Percentiles rank a stretch among this genome's conserved stretches.
phyloP scores from a whole-genome alignment of 1,140 invertebrate species.

The Anoplolepis gracilipes region DNA sequence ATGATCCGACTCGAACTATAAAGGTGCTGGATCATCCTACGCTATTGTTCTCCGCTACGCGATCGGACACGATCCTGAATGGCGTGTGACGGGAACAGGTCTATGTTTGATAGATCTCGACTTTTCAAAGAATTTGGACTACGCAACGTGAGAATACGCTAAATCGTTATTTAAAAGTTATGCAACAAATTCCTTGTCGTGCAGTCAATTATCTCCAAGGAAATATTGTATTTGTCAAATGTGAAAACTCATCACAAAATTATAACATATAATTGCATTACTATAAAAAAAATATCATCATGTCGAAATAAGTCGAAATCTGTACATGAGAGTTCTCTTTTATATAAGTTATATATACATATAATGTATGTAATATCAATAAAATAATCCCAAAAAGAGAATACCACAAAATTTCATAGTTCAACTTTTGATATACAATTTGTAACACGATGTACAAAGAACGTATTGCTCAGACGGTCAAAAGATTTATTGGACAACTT shows the following conservation, averaged over 20 bases:
- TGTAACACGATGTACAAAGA: slow-evolving; percentile 10
- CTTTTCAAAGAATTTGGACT: not conserved
- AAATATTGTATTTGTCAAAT: slow-evolving; percentile 2
- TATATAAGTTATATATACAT: not conserved
- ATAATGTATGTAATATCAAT: not conserved
- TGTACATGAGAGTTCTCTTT: not conserved
- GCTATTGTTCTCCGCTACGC: slow-evolving; percentile 75
- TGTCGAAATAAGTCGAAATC: not conserved
- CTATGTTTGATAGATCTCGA: not conserved
- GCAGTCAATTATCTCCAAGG: not conserved
- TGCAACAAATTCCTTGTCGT: not conserved
- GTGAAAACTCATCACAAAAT: not conserved
- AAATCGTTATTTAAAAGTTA: not conserved
- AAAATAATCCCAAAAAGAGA: not conserved
- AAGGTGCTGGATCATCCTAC: slow-evolving; percentile 78
- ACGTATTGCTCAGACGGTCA: not conserved
- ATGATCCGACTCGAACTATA: slow-evolving; percentile 76
- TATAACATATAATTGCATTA: not conserved
- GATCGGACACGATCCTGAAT: slow-evolving; percentile 56
- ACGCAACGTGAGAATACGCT: not conserved
- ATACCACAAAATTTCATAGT: slow-evolving; percentile 8
- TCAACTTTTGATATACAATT: not conserved
- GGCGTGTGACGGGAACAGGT: not conserved
- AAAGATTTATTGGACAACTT: slow-evolving; percentile 38
- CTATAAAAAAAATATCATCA: not conserved